Percentiles rank a stretch among this genome's conserved stretches.
Evolutionary conservation across 2,797 vertebrate genomes (phyloP).

Genomic region (Enteromius thamalakanensis): DNA sequence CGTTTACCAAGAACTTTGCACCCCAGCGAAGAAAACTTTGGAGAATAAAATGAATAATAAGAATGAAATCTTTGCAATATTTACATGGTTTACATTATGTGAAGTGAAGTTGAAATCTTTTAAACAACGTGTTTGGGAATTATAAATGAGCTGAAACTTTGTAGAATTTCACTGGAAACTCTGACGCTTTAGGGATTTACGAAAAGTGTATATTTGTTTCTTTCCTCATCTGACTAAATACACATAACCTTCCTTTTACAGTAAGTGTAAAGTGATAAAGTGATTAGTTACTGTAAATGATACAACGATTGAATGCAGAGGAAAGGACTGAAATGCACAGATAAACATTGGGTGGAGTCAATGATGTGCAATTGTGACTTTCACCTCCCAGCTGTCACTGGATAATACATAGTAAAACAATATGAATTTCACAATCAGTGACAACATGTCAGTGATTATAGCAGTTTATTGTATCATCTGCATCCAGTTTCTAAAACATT

Average conservation of each 20-base stretch:
- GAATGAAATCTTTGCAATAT: too few relatives aligned
- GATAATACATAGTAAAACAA: slow-evolving; percentile 30
- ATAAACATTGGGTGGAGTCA: slow-evolving; percentile 13
- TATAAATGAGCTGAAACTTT: too few relatives aligned
- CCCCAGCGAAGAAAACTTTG: too few relatives aligned
- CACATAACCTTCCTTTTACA: background rate
- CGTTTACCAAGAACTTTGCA: too few relatives aligned
- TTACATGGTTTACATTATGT: too few relatives aligned
- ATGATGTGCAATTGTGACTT: background rate
- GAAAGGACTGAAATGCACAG: background rate
- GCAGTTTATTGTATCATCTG: slow-evolving; percentile 28
- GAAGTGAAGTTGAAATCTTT: too few relatives aligned
- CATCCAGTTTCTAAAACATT: background rate
- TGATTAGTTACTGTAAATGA: background rate
- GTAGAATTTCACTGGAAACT: too few relatives aligned
- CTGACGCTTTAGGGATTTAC: too few relatives aligned
- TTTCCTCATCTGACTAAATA: too few relatives aligned
- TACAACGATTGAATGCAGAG: background rate
- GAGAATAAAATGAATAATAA: too few relatives aligned
- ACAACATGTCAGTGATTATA: slow-evolving; percentile 13
- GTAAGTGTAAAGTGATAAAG: background rate
- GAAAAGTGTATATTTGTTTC: too few relatives aligned
- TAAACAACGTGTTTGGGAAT: too few relatives aligned
- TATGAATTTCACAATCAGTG: background rate
- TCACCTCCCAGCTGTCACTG: background rate